A percentile compares a stretch with the other conserved stretches of the same genome.
phyloP scores from a whole-genome alignment of 2,797 vertebrate species.

The Percopsis omiscomaycus region DNA sequence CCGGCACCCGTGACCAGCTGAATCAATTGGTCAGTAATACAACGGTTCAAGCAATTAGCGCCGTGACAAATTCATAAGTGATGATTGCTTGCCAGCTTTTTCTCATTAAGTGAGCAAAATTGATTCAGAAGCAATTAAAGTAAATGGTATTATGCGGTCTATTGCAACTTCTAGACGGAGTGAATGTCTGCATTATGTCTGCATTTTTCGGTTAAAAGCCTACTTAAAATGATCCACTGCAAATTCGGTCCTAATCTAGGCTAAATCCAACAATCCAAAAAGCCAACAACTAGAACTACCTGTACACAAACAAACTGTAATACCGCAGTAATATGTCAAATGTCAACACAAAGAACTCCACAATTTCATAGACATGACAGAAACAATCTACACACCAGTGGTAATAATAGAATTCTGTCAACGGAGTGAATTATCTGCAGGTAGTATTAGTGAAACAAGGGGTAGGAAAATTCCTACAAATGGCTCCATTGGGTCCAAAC shows the following conservation, averaged over 20 bases:
- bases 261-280: too few relatives aligned
- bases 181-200: too few relatives aligned
- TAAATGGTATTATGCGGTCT: not conserved
- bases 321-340: not conserved
- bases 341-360: not conserved
- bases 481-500: not conserved
- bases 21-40: slow-evolving; percentile 64
- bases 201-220: too few relatives aligned
- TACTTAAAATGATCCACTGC: too few relatives aligned
- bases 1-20: slow-evolving; percentile 32
- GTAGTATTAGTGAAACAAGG: slow-evolving; percentile 1
- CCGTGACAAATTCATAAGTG: slow-evolving; percentile 57
- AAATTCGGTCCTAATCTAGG: too few relatives aligned
- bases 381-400: too few relatives aligned
- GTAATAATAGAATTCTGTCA: too few relatives aligned
- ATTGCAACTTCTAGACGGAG: not conserved
- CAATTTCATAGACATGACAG: too few relatives aligned
- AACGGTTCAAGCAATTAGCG: slow-evolving; percentile 59
- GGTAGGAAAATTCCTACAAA: not conserved
- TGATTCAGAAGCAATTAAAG: slow-evolving; percentile 14
- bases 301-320: not conserved
- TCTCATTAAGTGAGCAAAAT: slow-evolving; percentile 32
- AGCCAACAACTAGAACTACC: too few relatives aligned
- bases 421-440: too few relatives aligned
- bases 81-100: slow-evolving; percentile 50